phyloP scores from a whole-genome alignment of 2,888 invertebrate species.

The Cheilosia variabilis region DNA sequence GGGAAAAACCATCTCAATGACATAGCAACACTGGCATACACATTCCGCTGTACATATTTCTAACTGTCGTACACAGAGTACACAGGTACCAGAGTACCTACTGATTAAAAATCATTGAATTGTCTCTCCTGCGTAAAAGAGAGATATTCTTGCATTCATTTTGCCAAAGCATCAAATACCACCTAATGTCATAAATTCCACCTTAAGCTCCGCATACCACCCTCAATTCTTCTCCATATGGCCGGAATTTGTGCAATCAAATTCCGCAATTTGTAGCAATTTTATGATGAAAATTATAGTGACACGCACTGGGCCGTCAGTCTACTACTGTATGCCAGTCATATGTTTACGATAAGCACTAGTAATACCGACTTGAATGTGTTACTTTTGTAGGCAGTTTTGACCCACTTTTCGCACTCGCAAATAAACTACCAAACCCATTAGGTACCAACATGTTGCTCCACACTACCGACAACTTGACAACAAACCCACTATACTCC shows the following conservation, averaged over 20 bases:
- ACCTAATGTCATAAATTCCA: background rate
- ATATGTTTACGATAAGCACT: slow-evolving; percentile 18
- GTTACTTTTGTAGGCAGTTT: slow-evolving; percentile 17
- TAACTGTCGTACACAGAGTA: no score
- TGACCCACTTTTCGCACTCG: slow-evolving; percentile 24
- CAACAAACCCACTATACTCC: background rate
- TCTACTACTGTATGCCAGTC: background rate
- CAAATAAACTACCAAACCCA: slow-evolving; percentile 27
- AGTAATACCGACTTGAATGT: background rate
- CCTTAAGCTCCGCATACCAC: background rate
- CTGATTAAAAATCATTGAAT: no score
- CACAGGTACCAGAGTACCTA: no score
- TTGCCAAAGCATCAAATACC: background rate
- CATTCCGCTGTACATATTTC: no score
- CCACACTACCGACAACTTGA: background rate
- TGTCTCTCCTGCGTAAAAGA: background rate
- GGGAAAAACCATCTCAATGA: no score
- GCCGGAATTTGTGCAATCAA: background rate
- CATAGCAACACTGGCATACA: no score
- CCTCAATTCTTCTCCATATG: background rate
- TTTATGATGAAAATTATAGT: slow-evolving; percentile 7
- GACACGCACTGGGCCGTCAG: background rate
- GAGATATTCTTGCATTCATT: background rate
- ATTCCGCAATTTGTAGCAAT: slow-evolving; percentile 14
- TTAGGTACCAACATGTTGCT: slow-evolving; percentile 12